Evolutionary conservation across 92 coral and sea anemone genomes (phyloP), one percentile per base, ranked within the genome.

Genomic region (Montipora capitata): DNA sequence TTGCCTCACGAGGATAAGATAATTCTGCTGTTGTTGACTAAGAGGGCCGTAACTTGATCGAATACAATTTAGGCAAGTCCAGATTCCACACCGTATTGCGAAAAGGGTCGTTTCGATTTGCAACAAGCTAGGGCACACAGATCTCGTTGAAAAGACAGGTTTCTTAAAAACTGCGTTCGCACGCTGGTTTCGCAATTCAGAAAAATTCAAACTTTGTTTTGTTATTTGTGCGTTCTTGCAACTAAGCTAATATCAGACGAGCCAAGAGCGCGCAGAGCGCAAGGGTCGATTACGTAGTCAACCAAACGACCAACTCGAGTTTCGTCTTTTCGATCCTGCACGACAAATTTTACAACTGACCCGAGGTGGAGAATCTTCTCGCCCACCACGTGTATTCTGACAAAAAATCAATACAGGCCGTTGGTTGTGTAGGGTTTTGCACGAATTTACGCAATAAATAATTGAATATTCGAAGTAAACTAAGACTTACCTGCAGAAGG

Each of bases 401-500:
- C 76, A 40, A 65, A 85, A 85, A 85, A 62, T 59, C 74, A 61
- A 74, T 74, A 54, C 27, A 49, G 48, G 79, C 76, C 82, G 43
- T 77, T 52, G 54, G 67, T 40, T 76, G 83, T 49, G 82, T 76
- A 40, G 42, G 75, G 73, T 92, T 92, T 78, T 68, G 88, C 83
- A 57, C 93, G 71, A 92, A 89, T 76, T 88, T 86, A n/a, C 87
- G 76, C 91, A 79, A 92, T 92, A 78, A 92, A 92, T 92, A 71
- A 92, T 92, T 92, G 90, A 92, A 85, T 72, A 75, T 20, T 72
- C 14, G 76, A 85, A 72, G 89, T 45, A 85, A 76, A 85, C 82
- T 63, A 68, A 52, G 66, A 45, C 89, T 85, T 85, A 85, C 89
- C 89, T 76, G 89, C 76, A 64, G 83, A 43, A 3, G 89, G 82